Evolutionary conservation across 2,113 vertebrate species (phyloP), one percentile per base, ranked within the genome.

Genomic region (Bujurquina vittata): DNA sequence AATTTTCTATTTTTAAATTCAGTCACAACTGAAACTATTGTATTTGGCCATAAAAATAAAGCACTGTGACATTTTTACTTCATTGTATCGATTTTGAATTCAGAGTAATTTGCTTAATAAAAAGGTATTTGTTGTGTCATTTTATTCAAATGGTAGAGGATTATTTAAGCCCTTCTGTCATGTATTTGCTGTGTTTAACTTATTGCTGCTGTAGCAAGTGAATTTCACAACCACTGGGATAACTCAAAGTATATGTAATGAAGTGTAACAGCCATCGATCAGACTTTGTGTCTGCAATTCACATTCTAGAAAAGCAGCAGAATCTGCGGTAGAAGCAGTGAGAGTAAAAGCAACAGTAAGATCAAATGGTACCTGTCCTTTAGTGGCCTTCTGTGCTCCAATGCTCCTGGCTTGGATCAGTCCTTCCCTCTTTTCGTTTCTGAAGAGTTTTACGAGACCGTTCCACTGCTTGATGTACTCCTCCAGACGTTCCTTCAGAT

Each of bases 401-500:
- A 99, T 99, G 88, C 98, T 99, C 93, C 98, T 95, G 58, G 98
- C 98, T 78, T 99, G 98, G 92, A 99, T 99, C 80, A 99, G 95
- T 43, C 98, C 98, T 95, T 99, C 98, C 93, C 98, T 96, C 91
- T 97, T 97, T 67, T 98, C 97, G 77, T 99, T 99, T 86, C 98
- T 95, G 94, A 97, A 98, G 37, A 99, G 91, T 91, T 99, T 99
- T 11, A 99, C 98, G 8, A 99, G 95, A 79, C 98, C 98, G 2
- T 99, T 99, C 98, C 98, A 99, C 60, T 96, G 96, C 88, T 98
- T 98, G 87, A 99, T 95, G 87, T 99, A 99, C 1, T 98, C 95
- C 84, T 99, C 98, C 90, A 99, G 91, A 60, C 96, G 96, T 80
- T 97, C 97, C 88, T 99, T 97, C 88, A 99, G 96, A 92, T 99